A percentile compares a stretch with the other conserved stretches of the same genome.
Conservation (phyloP, 1,140 invertebrate species). For the Heliconius eleuchia region DNA sequence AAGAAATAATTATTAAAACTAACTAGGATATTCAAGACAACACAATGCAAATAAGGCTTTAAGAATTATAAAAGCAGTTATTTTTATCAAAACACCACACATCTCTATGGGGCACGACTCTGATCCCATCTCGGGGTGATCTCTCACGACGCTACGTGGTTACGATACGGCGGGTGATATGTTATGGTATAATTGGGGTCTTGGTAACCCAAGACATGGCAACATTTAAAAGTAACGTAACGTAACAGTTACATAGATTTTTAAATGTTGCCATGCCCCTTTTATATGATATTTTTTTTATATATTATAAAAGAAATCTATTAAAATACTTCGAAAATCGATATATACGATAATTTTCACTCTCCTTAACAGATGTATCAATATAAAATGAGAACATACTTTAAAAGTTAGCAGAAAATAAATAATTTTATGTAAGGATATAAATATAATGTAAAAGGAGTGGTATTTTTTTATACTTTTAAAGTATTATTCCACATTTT, state of each 20-base stretch:
- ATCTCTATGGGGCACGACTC: conserved; percentile 39
- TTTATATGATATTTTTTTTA: too few species aligned
- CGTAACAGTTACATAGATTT: not conserved
- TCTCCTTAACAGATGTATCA: too few species aligned
- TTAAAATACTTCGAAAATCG: too few species aligned
- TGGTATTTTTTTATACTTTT: too few species aligned
- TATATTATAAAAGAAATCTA: too few species aligned
- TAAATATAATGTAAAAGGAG: too few species aligned
- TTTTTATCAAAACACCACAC: conserved; percentile 36
- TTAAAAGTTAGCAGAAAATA: too few species aligned
- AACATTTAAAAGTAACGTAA: not conserved
- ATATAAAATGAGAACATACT: too few species aligned
- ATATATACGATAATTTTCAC: too few species aligned
- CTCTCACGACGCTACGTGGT: conserved; percentile 54
- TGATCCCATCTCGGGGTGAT: conserved; percentile 39
- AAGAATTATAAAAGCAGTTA: conserved; percentile 23
- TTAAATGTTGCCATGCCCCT: too few species aligned
- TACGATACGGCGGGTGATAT: conserved; percentile 59
- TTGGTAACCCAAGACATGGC: not conserved
- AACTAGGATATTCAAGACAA: not conserved
- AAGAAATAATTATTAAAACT: not conserved
- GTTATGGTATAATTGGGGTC: conserved; percentile 43
- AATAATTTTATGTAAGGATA: too few species aligned
- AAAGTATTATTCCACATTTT: too few species aligned
- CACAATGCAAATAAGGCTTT: conserved; percentile 13